These are phyloP conservation scores for Dicerorhinus sumatrensis DNA, from an alignment of 2,113 vertebrate species.

Conservation along the genomic window DNA sequence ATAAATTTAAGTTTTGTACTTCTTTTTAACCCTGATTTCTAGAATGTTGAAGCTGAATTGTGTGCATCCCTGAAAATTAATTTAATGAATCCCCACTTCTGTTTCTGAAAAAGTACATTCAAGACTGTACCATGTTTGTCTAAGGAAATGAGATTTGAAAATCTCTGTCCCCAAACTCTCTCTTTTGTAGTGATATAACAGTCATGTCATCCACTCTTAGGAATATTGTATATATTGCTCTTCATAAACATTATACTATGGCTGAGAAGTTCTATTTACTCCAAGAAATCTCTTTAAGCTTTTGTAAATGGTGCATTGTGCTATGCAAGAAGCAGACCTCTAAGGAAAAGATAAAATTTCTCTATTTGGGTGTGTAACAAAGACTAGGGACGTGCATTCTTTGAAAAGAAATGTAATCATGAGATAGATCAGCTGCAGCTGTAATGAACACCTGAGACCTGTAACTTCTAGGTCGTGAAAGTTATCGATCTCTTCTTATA, in stretches of 20 bases:
- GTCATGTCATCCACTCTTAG: background rate
- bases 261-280: conserved; percentile 65
- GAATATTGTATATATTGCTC: conserved; percentile 29
- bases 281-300: conserved; percentile 65
- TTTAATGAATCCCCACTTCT: background rate
- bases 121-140: background rate
- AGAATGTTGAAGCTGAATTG: background rate
- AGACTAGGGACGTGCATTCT: conserved; percentile 63
- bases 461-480: conserved; percentile 71
- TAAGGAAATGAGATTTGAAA: background rate
- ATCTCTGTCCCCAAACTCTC: background rate
- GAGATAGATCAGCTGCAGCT: conserved; percentile 65
- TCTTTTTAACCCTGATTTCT: background rate
- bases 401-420: conserved; percentile 78
- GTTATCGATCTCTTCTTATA: conserved; percentile 49
- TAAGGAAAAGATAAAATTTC: conserved; percentile 76
- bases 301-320: conserved; percentile 67
- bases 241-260: conserved; percentile 1
- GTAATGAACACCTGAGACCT: conserved; percentile 77
- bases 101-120: conserved; percentile 8
- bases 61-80: background rate
- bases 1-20: background rate
- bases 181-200: background rate
- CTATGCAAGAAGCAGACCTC: conserved; percentile 68
- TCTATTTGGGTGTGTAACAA: conserved; percentile 74